Evolutionary conservation across 23 tunicate species (phyloP).

Genomic region (Trididemnum clinides): DNA sequence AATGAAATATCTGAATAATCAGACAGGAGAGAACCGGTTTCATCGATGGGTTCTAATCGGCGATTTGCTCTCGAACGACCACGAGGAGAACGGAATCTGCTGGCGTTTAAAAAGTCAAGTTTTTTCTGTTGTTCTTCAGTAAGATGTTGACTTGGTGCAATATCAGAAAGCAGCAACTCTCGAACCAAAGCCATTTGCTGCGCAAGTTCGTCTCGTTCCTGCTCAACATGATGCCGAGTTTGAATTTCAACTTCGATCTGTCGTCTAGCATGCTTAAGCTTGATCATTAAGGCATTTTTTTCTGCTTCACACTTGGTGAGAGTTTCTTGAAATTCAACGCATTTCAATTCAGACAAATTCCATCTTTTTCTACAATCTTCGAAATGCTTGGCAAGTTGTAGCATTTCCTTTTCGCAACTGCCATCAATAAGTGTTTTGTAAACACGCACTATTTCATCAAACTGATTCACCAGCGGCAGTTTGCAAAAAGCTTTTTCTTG

Average conservation of each 20-base stretch:
- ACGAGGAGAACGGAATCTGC: constrained; percentile 61
- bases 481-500: constrained; percentile 59
- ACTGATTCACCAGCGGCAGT: constrained; percentile 74
- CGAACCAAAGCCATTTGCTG: constrained; percentile 85
- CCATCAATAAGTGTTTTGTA: constrained; percentile 52
- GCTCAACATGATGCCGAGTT: constrained; percentile 77
- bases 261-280: constrained; percentile 86
- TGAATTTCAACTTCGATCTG: constrained; percentile 91
- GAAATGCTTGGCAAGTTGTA: constrained; percentile 78
- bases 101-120: constrained; percentile 82
- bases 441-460: constrained; percentile 71
- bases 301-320: constrained; percentile 88
- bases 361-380: constrained; percentile 70
- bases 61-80: constrained; percentile 37
- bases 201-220: constrained; percentile 90
- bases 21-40: constrained; percentile 83
- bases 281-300: constrained; percentile 82
- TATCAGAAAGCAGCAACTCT: constrained; percentile 72
- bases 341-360: constrained; percentile 41
- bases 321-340: constrained; percentile 62
- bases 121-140: constrained; percentile 96
- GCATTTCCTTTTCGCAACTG: constrained; percentile 82
- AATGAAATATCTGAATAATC: constrained; percentile 90
- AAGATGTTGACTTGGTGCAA: constrained; percentile 34
- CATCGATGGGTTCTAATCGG: constrained; percentile 80